A percentile compares a stretch with the other conserved stretches of the same genome.
phyloP scores from a whole-genome alignment of 1,140 invertebrate genomes.

The Hormaphis cornu region DNA sequence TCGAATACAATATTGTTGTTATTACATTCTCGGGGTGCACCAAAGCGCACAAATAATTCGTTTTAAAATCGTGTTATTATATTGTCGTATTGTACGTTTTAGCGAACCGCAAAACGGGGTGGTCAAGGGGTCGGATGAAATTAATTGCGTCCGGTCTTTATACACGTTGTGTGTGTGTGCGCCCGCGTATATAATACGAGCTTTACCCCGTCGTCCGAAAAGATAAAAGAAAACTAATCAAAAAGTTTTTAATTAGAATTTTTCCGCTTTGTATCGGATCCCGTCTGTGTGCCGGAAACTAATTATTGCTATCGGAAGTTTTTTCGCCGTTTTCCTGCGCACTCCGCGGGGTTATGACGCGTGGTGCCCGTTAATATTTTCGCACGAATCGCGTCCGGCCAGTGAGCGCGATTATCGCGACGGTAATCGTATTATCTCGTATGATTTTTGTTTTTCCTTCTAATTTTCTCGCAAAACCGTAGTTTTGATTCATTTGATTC shows the following conservation, averaged over 20 bases:
- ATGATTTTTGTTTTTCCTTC: too few relatives aligned
- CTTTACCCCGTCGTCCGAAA: slow-evolving; percentile 26
- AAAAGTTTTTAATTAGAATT: slow-evolving; percentile 33
- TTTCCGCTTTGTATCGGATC: slow-evolving; percentile 28
- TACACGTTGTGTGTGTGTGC: not conserved
- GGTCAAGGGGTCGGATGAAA: slow-evolving; percentile 23
- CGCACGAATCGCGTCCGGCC: too few relatives aligned
- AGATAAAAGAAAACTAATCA: slow-evolving; percentile 32
- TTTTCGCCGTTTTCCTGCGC: not conserved
- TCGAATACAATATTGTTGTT: too few relatives aligned
- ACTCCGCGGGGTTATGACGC: not conserved
- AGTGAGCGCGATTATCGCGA: too few relatives aligned
- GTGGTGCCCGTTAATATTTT: not conserved
- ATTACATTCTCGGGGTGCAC: not conserved
- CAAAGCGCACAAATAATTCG: not conserved
- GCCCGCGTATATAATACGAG: not conserved
- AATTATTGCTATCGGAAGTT: slow-evolving; percentile 28
- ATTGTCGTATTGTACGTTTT: not conserved
- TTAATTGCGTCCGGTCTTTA: slow-evolving; percentile 26
- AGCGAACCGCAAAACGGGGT: not conserved
- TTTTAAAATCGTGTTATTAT: slow-evolving; percentile 11
- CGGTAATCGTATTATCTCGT: too few relatives aligned
- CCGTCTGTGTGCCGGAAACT: slow-evolving; percentile 23
- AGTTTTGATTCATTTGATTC: too few relatives aligned
- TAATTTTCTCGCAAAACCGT: too few relatives aligned